These are phyloP conservation scores for Pagrus major DNA, from an alignment of 2,113 vertebrate species.

Conservation along the genomic window DNA sequence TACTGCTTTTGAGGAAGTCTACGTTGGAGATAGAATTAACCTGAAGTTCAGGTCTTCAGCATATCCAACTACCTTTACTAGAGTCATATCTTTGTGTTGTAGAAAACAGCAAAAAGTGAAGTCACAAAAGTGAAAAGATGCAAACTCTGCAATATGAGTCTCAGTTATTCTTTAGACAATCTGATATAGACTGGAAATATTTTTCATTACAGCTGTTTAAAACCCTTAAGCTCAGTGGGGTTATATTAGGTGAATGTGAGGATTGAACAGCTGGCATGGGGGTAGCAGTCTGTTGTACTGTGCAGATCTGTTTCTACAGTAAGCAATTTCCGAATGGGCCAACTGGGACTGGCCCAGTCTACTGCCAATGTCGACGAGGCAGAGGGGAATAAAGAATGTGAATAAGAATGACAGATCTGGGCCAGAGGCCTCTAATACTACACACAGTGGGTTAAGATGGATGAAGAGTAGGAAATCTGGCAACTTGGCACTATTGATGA, in stretches of 20 bases:
- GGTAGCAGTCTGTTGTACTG: constrained; percentile 61
- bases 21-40: constrained; percentile 12
- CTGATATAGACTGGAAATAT: constrained; percentile 10
- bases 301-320: constrained; percentile 64
- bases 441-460: constrained; percentile 49
- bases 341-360: constrained; percentile 69
- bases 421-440: constrained; percentile 60
- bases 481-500: constrained; percentile 49
- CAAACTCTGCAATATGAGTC: constrained; percentile 7
- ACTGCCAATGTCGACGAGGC: constrained; percentile 70
- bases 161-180: constrained; percentile 32
- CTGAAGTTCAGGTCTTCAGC: neutral
- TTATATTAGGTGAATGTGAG: constrained; percentile 52
- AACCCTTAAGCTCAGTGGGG: constrained; percentile 34
- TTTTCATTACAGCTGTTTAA: constrained; percentile 11
- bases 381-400: constrained; percentile 65
- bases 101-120: neutral
- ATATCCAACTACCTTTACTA: neutral
- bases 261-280: constrained; percentile 64
- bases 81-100: neutral
- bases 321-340: constrained; percentile 73
- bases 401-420: constrained; percentile 73
- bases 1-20: constrained; percentile 7
- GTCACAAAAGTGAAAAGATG: neutral
- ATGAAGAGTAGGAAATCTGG: constrained; percentile 47